A percentile compares a stretch with the other conserved stretches of the same genome.
phyloP scores from a whole-genome alignment of 2,113 vertebrate species.

The Eulacestoma nigropectus region DNA sequence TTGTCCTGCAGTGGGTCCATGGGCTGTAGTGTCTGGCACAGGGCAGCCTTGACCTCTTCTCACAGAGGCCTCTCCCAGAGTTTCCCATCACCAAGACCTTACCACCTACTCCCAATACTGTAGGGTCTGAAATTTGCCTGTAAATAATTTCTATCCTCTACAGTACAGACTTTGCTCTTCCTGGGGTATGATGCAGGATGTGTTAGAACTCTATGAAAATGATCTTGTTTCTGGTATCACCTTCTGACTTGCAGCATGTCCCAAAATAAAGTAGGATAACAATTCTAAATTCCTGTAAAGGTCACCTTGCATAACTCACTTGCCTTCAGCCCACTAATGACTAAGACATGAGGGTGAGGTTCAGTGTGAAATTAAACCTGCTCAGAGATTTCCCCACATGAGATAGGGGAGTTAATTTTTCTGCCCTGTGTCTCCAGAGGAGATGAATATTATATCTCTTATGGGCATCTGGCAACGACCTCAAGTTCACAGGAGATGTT shows the following conservation, averaged over 20 bases:
- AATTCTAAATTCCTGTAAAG: not conserved
- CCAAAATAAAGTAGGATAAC: not conserved
- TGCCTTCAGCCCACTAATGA: not conserved
- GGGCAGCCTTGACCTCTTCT: not conserved
- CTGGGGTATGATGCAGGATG: not conserved
- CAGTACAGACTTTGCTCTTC: not conserved
- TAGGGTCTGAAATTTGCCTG: not conserved
- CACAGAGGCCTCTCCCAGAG: not conserved
- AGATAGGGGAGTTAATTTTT: accelerated
- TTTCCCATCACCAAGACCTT: not conserved
- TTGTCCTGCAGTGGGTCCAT: not conserved
- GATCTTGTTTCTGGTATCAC: not conserved
- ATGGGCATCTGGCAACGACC: not conserved
- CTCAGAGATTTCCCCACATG: not conserved
- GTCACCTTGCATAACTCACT: not conserved
- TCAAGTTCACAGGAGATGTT: not conserved
- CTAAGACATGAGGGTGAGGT: not conserved
- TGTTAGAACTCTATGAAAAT: not conserved
- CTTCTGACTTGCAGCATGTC: not conserved
- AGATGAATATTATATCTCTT: not conserved
- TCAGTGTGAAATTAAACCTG: not conserved
- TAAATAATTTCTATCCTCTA: not conserved
- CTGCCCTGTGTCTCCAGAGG: not conserved
- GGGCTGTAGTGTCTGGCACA: not conserved
- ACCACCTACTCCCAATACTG: not conserved